Base-by-base conservation (phyloP, 2,113 vertebrate genomes). In the Hypanus sabinus region DNA sequence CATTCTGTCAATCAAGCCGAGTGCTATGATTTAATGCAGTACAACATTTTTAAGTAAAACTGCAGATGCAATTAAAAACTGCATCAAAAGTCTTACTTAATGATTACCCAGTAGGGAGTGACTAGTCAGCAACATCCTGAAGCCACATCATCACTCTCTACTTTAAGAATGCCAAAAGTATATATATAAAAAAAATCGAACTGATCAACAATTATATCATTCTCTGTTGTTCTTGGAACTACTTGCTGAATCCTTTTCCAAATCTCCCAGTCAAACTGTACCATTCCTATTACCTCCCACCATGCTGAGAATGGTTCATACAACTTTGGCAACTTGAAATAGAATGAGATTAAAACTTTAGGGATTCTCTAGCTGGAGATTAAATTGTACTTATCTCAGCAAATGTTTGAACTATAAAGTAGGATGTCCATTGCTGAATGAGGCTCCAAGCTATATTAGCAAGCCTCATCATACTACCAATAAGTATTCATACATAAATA, bases 191-290 rank as follows among this genome's bases (percentile, higher is more conserved):
- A 90, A 90, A 30, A 62, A 90, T 90, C 60, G 65, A 12, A 0
- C 85, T 88, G 85, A 88, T 88, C 57, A 5, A 60, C 30, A 90
- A 90, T 90, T 68, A 90, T 90, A 90, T 90, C 60, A 36, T 68
- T 90, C 60, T 65, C 85, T 90, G 18, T 90, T 65, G 57, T 90
- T 90, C 33, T 90, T 90, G 85, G 85, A 90, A n/a, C n/a, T 33
- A 65, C 60, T 90, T 90, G 20, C 60, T 90, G 85, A 90, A 65
- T 90, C 85, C 62, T 16, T 68, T 90, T n/a, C 85, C n/a, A 65
- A 90, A 62, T 90, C 85, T 90, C 30, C 9, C 3, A 57, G 81
- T 85, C 81, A 85, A 55, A 27, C 81, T 65, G 8, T 68, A 90
- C n/a, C 60, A 68, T 65, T 90, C n/a, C 14, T 8, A 33, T 60